phyloP scores from a whole-genome alignment of 2,888 invertebrate species.

The Aethes cnicana region DNA sequence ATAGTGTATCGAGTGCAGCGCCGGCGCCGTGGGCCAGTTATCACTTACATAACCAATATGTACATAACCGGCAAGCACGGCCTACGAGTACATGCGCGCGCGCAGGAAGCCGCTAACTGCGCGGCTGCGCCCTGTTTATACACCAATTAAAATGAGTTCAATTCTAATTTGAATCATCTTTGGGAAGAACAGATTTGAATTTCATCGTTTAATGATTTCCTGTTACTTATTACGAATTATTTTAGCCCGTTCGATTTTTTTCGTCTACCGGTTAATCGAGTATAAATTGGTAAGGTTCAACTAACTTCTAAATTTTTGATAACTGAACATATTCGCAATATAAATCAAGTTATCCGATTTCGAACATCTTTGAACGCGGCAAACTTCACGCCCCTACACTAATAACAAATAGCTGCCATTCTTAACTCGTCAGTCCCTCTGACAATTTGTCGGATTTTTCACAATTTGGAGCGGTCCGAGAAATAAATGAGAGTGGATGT shows the following conservation, averaged over 20 bases:
- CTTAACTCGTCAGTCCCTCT: constrained; percentile 29
- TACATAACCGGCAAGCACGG: constrained; percentile 58
- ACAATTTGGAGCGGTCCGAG: constrained; percentile 58
- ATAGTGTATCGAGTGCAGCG: constrained; percentile 15
- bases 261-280: too few species aligned
- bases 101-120: constrained; percentile 72
- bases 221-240: too few species aligned
- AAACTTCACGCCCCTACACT: constrained; percentile 24
- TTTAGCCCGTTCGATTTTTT: too few species aligned
- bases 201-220: not conserved
- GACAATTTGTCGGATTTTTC: constrained; percentile 66
- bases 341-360: constrained; percentile 25
- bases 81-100: constrained; percentile 57
- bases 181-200: constrained; percentile 10
- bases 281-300: not conserved
- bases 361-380: constrained; percentile 21
- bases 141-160: constrained; percentile 66
- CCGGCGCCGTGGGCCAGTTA: constrained; percentile 48
- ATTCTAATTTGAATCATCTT: constrained; percentile 58
- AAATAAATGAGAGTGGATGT: constrained; percentile 66
- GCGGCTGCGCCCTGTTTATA: constrained; percentile 63
- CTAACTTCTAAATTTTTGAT: not conserved
- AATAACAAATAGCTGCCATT: constrained; percentile 31
- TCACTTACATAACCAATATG: constrained; percentile 62
- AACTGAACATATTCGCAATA: constrained; percentile 7